Base-by-base conservation (phyloP, 2,888 invertebrate genomes). In the Heliconius cydno region DNA sequence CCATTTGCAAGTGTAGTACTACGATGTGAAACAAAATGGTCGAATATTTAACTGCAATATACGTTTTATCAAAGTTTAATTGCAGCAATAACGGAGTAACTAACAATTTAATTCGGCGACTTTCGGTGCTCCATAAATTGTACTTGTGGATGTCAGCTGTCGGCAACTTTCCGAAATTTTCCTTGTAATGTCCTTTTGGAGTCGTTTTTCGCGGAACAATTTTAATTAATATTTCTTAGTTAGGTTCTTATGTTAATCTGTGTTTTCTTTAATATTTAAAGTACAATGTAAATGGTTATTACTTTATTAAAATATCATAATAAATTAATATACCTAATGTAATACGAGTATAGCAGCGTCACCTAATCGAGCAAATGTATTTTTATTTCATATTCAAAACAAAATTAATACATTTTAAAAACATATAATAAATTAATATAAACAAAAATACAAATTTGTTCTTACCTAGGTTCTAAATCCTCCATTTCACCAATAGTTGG, bases 401-500 rank as follows among this genome's bases (percentile, higher is more conserved):
- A n/a, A n/a, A n/a, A n/a, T n/a, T n/a, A n/a, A n/a, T n/a, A n/a
- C n/a, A n/a, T n/a, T n/a, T 7, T n/a, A n/a, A n/a, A 60, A 22
- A 60, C 9, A 22, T 3, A 60, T 22, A 6, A 60, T 22, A 60
- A n/a, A 60, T 60, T 7, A 72, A 12, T 28, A 19, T 19, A 46
- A 25, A 52, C 3, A 22, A 30, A 30, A 15, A 25, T 52, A 9
- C 1, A 72, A 71, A 19, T 30, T 7, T 28, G 2, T 28, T 25
- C 78, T 67, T 85, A 96, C 96, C 95, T 95, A 19, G 95, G 92
- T 85, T 95, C 95, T 81, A 96, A 87, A 70, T 96, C 96, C 87
- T 97, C 96, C 90, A 97, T 91, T 85, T 97, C 96, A 0, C 96
- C 97, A 80, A 98, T 94, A 6, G 96, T 96, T 0, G 97, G 97